A percentile compares a stretch with the other conserved stretches of the same genome.
Evolutionary conservation across 2,113 vertebrate genomes (phyloP).

Genomic region (Neoarius graeffei): DNA sequence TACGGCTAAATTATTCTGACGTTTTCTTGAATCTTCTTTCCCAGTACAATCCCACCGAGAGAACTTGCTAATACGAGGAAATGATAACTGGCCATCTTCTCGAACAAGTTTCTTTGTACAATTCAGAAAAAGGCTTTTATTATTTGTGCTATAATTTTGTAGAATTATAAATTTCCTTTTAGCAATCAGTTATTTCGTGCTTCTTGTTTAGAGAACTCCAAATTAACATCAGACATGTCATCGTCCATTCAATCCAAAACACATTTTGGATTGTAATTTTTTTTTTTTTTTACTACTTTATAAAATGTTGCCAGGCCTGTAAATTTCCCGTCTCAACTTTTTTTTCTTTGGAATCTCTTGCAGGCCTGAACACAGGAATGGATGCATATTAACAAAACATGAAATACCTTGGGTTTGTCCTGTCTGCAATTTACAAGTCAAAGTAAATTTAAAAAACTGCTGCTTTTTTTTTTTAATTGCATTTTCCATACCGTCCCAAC

Average conservation of each 20-base stretch:
- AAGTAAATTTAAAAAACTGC: too few species aligned
- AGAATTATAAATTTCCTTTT: neutral
- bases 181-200: neutral
- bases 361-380: too few species aligned
- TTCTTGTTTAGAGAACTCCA: neutral
- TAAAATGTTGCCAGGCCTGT: too few species aligned
- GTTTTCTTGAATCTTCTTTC: neutral
- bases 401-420: too few species aligned
- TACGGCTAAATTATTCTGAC: neutral
- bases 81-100: neutral
- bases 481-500: too few species aligned
- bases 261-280: too few species aligned
- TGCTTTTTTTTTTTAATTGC: too few species aligned
- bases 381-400: too few species aligned
- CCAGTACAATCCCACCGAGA: neutral
- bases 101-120: neutral
- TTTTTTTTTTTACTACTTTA: too few species aligned
- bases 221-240: neutral
- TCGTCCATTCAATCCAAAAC: neutral
- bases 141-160: neutral
- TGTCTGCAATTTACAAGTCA: too few species aligned
- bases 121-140: neutral
- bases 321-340: too few species aligned
- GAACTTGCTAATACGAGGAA: neutral
- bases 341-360: too few species aligned